Percentiles rank a stretch among this genome's conserved stretches.
Conservation (phyloP, 2,888 invertebrate species). For the Caenorhabditis angaria region DNA sequence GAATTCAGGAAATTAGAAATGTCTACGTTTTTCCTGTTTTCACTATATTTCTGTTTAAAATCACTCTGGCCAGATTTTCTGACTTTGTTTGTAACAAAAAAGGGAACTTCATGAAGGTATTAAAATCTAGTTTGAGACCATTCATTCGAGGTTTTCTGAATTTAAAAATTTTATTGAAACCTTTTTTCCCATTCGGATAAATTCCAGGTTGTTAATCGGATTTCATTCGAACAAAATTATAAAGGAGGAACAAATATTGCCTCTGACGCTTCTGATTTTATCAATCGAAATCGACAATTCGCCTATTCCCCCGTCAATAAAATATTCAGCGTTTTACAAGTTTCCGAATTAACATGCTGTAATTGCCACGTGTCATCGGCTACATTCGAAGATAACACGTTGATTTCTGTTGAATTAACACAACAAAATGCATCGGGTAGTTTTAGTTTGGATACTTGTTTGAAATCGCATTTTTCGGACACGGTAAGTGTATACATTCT, state of each 20-base stretch:
- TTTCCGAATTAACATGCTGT: constrained; percentile 58
- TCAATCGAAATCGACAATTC: constrained; percentile 43
- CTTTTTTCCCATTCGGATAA: neutral
- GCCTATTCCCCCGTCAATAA: constrained; percentile 61
- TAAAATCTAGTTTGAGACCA: too few species aligned
- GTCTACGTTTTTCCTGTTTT: neutral
- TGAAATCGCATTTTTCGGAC: constrained; percentile 42
- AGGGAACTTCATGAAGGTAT: too few species aligned
- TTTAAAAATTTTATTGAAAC: constrained; percentile 1
- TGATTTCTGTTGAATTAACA: constrained; percentile 42
- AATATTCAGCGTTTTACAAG: constrained; percentile 63
- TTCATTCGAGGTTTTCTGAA: too few species aligned
- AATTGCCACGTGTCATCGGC: constrained; percentile 55
- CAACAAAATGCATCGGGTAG: constrained; percentile 7
- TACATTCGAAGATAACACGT: constrained; percentile 61
- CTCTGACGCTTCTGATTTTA: constrained; percentile 55
- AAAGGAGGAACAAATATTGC: constrained; percentile 53
- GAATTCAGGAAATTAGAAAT: neutral
- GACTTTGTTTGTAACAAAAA: neutral
- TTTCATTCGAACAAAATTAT: constrained; percentile 65
- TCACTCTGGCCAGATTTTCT: neutral
- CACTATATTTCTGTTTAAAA: constrained; percentile 7
- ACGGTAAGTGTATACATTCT: constrained; percentile 21
- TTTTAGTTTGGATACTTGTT: constrained; percentile 42
- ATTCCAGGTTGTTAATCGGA: constrained; percentile 46